These are phyloP conservation scores for Nannoperca obscura DNA, from an alignment of 2,797 vertebrate species.

Conservation along the genomic window DNA sequence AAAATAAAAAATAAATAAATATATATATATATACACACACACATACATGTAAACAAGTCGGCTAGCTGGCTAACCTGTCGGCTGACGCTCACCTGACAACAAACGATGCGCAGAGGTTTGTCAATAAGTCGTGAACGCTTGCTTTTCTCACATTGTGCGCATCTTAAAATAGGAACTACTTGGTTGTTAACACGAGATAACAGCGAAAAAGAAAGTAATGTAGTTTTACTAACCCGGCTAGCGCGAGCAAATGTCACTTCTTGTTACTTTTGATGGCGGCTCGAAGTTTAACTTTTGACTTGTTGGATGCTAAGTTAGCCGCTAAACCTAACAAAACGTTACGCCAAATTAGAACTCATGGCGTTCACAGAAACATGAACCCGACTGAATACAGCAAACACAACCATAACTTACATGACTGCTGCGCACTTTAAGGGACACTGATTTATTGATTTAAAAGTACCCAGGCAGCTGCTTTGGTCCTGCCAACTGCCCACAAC, in stretches of 20 bases:
- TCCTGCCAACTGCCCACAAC: constrained; percentile 62
- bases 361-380: background rate
- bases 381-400: background rate
- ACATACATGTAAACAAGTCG: background rate
- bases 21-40: no score
- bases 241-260: constrained; percentile 14
- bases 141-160: background rate
- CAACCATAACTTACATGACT: background rate
- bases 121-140: constrained; percentile 15
- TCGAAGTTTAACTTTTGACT: constrained; percentile 54
- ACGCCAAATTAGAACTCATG: background rate
- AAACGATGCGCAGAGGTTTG: background rate
- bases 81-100: constrained; percentile 64
- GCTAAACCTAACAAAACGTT: constrained; percentile 32
- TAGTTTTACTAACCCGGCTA: background rate
- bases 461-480: constrained; percentile 46
- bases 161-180: background rate
- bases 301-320: constrained; percentile 69
- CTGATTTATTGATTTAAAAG: constrained; percentile 71
- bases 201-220: background rate
- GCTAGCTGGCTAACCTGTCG: constrained; percentile 31
- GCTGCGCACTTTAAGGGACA: constrained; percentile 30
- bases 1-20: no score
- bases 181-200: background rate
- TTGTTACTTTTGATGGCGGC: constrained; percentile 46